Evolutionary conservation across 2,888 invertebrate genomes (phyloP).

Genomic region (Cheilosia impressa): DNA sequence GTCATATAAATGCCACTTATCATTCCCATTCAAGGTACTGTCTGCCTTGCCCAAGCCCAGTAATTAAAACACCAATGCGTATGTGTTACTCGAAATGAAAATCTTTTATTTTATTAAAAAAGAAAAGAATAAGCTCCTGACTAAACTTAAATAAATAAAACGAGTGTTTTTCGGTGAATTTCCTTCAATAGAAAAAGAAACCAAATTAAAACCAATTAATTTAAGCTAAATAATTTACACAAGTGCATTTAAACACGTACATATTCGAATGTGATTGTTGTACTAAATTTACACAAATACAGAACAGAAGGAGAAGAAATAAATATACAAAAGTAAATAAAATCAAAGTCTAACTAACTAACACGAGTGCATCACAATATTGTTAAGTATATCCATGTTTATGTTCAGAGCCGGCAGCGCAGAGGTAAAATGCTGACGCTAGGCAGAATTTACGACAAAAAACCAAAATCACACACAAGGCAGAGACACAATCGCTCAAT

Average conservation of each 20-base stretch:
- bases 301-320: slow-evolving; percentile 20
- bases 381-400: slow-evolving; percentile 34
- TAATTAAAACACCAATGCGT: not conserved
- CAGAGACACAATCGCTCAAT: slow-evolving; percentile 39
- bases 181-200: slow-evolving; percentile 5
- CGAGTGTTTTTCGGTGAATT: slow-evolving; percentile 5
- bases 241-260: slow-evolving; percentile 9
- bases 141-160: slow-evolving; percentile 39
- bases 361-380: slow-evolving; percentile 71
- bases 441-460: slow-evolving; percentile 23
- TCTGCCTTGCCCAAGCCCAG: no score
- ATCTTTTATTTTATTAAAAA: slow-evolving; percentile 4
- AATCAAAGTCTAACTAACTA: slow-evolving; percentile 20
- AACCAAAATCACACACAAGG: slow-evolving; percentile 52
- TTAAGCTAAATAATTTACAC: slow-evolving; percentile 37
- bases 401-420: slow-evolving; percentile 11
- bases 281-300: slow-evolving; percentile 17
- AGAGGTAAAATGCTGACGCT: slow-evolving; percentile 11
- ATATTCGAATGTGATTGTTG: not conserved
- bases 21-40: no score
- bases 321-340: slow-evolving; percentile 31
- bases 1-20: no score
- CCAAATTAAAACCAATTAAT: not conserved
- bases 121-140: slow-evolving; percentile 31
- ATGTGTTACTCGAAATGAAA: slow-evolving; percentile 9